Base-by-base conservation (phyloP, 2,113 vertebrate genomes). In the Gymnobelideus leadbeateri region DNA sequence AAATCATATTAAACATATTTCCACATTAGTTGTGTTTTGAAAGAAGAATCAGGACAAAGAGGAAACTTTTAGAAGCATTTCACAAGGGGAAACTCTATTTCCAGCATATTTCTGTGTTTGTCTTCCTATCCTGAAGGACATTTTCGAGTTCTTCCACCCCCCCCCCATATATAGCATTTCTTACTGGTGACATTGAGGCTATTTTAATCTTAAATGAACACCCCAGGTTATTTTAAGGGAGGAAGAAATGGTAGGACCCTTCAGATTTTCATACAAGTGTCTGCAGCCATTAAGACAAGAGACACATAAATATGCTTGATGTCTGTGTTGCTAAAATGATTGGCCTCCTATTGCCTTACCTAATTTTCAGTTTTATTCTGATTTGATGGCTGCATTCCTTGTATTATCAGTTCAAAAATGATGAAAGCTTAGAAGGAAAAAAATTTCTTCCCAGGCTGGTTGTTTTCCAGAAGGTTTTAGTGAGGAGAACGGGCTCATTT, bases 251-350 rank as follows among this genome's bases (percentile, higher is more conserved):
- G 43, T 89, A 96, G 19, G 94, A 25, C 61, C 92, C n/a, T 93
- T 97, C 90, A 94, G 57, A 10, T 95, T 96, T 96, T 77, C 89
- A 91, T 47, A 94, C 93, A 95, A 91, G 92, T 92, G 90, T 93
- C 37, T 95, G 92, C 57, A 91, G 8, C 93, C 77, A 24, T 95
- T n/a, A 95, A 94, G 51, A 1, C 28, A 6, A 91, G 46, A 89
- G 5, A 52, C 68, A 49, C 46, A 91, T 52, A 93, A 92, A 31
- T 89, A 91, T 53, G 25, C 92, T 61, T 94, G 28, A 84, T 46
- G 49, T 61, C 10, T 93, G 51, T 90, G 37, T 92, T 89, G 16
- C 24, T 61, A 95, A 89, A 37, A 90, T 95, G 90, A 26, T 95
- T 93, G 93, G 55, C 92, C 12, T 91, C 90, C 25, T 93, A 2